Evolutionary conservation across 2,797 vertebrate species (phyloP), one percentile per base, ranked within the genome.

Genomic region (Cirrhinus mrigala): DNA sequence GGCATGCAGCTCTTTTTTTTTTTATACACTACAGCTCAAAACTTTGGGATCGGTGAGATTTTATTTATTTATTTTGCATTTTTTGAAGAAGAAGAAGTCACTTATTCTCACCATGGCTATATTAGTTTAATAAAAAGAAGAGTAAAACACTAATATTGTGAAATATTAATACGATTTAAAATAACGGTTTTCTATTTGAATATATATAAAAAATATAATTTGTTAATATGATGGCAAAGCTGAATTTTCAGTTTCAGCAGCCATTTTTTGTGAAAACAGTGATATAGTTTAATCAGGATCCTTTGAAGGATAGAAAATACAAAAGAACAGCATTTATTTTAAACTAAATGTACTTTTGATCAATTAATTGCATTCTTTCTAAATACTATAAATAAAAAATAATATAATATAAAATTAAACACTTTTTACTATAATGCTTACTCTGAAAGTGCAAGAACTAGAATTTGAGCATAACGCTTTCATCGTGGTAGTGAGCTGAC

Each of bases 401-500:
- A 33, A 33, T 33, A 3, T 33, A 33, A 33, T 4, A 33, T 33
- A 33, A 33, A 33, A 33, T 4, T 37, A 37, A 37, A 37, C 33
- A 37, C 33, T 37, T 37, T 37, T 37, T 37, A 37, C 33, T 37
- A 37, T 37, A 37, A 37, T 37, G 33, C 33, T n/a, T n/a, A n/a
- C n/a, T n/a, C n/a, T n/a, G n/a, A n/a, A n/a, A n/a, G n/a, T n/a
- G n/a, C n/a, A n/a, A n/a, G n/a, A n/a, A n/a, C n/a, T 62, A 62
- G 4, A 62, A 15, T 24, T 62, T 62, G 60, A 2, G 27, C 1
- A 1, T 24, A 14, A 62, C 60, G 27, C n/a, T 27, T 27, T 62
- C 24, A 2, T 27, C 27, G 6, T 64, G 15, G 24, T 29, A 3
- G 14, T 64, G 24, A 29, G 85, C 85, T 93, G 91, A 92, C 90